phyloP scores from a whole-genome alignment of 35 echinoderm and acorn worm genomes.

The Lytechinus pictus region DNA sequence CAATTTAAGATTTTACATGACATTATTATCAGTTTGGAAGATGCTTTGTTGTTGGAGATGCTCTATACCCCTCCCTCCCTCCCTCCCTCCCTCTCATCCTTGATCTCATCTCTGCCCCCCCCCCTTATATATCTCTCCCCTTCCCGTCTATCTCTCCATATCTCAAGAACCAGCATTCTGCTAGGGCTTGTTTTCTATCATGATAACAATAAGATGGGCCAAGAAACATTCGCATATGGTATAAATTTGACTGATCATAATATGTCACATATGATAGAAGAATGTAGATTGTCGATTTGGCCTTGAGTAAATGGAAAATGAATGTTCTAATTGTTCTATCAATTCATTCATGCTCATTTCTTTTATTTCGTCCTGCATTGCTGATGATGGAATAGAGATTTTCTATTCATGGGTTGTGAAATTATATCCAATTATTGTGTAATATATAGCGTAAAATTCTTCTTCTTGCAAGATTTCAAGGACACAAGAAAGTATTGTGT shows the following conservation, averaged over 20 bases:
- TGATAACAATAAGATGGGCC: neutral
- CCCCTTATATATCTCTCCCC: neutral
- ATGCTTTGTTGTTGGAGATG: neutral
- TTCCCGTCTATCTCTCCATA: neutral
- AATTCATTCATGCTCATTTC: too few species aligned
- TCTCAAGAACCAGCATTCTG: neutral
- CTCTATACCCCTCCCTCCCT: neutral
- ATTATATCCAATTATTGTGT: too few species aligned
- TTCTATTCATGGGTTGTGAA: too few species aligned
- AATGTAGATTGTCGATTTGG: neutral
- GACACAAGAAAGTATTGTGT: too few species aligned
- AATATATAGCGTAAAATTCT: too few species aligned
- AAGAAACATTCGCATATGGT: neutral
- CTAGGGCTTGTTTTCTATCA: neutral
- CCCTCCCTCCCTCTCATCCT: neutral
- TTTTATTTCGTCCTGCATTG: too few species aligned
- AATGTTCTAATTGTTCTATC: neutral
- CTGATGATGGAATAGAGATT: too few species aligned
- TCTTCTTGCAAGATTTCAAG: too few species aligned
- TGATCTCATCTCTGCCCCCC: neutral
- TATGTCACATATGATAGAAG: neutral
- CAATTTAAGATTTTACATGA: neutral
- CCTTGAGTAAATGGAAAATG: conserved; percentile 1
- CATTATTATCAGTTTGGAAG: neutral
- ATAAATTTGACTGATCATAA: neutral